Conservation (phyloP, 2,888 invertebrate species). For the Globia sparganii region DNA sequence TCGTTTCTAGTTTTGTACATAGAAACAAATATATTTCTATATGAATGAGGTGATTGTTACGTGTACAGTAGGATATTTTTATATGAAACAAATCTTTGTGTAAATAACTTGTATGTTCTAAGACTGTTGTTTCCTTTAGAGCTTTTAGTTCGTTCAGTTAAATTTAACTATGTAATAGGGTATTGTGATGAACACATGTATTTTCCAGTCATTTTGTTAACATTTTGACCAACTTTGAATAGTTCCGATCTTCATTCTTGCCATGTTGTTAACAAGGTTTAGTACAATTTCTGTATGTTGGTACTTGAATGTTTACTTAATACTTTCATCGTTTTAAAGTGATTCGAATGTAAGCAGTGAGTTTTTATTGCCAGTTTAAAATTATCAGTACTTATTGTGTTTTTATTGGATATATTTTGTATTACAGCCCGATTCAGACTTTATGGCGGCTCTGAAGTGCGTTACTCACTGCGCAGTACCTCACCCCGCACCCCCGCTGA, state of each 20-base stretch:
- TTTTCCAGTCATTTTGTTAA: slow-evolving; percentile 87
- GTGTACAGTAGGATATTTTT: slow-evolving; percentile 90
- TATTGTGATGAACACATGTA: slow-evolving; percentile 83
- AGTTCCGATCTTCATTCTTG: slow-evolving; percentile 55
- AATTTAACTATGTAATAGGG: slow-evolving; percentile 80
- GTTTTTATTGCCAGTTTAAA: slow-evolving; percentile 50
- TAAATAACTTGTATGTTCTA: slow-evolving; percentile 89
- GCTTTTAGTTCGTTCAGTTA: slow-evolving; percentile 88
- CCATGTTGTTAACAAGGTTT: slow-evolving; percentile 43
- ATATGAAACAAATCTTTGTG: slow-evolving; percentile 85
- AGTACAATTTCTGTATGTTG: slow-evolving; percentile 36
- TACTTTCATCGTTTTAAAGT: slow-evolving; percentile 31
- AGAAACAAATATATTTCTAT: slow-evolving; percentile 88
- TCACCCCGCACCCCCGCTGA: not conserved
- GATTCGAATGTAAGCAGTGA: slow-evolving; percentile 30
- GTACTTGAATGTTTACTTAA: slow-evolving; percentile 22
- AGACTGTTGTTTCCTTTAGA: slow-evolving; percentile 90
- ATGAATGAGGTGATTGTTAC: slow-evolving; percentile 85
- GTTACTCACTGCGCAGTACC: not conserved
- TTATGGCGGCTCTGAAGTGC: not conserved
- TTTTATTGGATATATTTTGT: slow-evolving; percentile 51
- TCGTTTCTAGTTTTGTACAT: slow-evolving; percentile 88
- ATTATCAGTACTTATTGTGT: slow-evolving; percentile 51
- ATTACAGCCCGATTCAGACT: not conserved
- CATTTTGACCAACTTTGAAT: slow-evolving; percentile 52